Evolutionary conservation across 2,797 vertebrate species (phyloP), one percentile per base, ranked within the genome.

Genomic region (Lithobates sylvaticus): DNA sequence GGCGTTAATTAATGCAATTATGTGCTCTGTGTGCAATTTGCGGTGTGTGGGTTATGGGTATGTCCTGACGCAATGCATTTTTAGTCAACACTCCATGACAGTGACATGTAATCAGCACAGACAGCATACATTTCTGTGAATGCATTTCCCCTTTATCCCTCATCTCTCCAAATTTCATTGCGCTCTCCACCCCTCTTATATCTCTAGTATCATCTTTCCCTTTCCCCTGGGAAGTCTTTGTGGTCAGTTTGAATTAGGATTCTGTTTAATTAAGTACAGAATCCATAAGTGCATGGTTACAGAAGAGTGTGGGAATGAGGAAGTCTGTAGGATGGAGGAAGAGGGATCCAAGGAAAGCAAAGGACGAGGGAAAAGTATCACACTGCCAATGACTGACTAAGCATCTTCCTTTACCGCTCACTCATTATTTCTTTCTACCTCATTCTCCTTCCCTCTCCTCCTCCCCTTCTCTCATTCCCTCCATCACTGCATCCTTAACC

Each of bases 401-500:
- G 39, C 85, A 83, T 70, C 76, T 75, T 78, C 67, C 65, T 70
- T 42, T 23, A 50, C 47, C 42, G 44, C 76, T 73, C 54, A n/a
- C 75, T 77, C 42, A 78, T 73, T 50, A 15, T 50, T 54, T 67
- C n/a, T 74, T 50, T 83, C 69, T 71, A 73, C 65, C 68, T 83
- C 80, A 36, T 42, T 74, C 70, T 54, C 54, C 70, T 77, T 42
- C 42, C 47, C 61, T 77, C 82, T 32, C 82, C 78, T 79, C 77
- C 71, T 65, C 34, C 26, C 42, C 74, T 73, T 85, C 61, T 74
- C 42, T 76, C 18, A 27, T 81, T 86, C 78, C 69, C 78, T 81
- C 76, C 58, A 86, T 74, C 84, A 67, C 79, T 86, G 69, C 44
- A 72, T 87, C 68, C 69, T 83, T 83, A 87, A 83, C 80, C 80